These are phyloP conservation scores for Pelodiscus sinensis DNA, from an alignment of 2,113 vertebrate genomes.

Conservation along the genomic window DNA sequence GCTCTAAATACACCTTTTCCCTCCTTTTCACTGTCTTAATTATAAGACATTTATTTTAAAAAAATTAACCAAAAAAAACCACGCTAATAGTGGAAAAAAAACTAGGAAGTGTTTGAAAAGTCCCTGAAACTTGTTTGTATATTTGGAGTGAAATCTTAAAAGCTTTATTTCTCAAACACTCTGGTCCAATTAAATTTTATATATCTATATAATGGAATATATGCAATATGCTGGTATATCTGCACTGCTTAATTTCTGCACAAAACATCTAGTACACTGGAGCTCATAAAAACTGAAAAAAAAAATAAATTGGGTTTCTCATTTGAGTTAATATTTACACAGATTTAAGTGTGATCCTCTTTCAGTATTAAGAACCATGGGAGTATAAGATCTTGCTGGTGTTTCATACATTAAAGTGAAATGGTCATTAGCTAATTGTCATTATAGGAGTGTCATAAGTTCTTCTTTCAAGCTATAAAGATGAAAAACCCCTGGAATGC, in stretches of 20 bases:
- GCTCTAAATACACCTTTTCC: constrained; percentile 59
- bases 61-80: background rate
- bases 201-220: constrained; percentile 19
- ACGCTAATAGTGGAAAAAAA: constrained; percentile 41
- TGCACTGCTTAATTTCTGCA: constrained; percentile 52
- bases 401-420: background rate
- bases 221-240: constrained; percentile 37
- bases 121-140: constrained; percentile 55
- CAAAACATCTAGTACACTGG: constrained; percentile 37
- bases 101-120: constrained; percentile 30
- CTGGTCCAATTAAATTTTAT: constrained; percentile 53
- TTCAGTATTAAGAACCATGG: constrained; percentile 23
- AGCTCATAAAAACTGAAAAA: constrained; percentile 47
- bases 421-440: background rate
- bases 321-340: constrained; percentile 59
- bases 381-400: background rate
- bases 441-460: constrained; percentile 12
- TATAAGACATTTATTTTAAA: constrained; percentile 28
- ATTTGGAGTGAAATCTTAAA: constrained; percentile 52
- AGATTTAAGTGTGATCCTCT: constrained; percentile 21
- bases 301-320: constrained; percentile 8
- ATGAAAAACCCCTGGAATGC: constrained; percentile 4
- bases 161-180: constrained; percentile 57
- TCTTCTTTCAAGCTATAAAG: background rate
- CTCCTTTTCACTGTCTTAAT: constrained; percentile 67